Percentiles rank a stretch among this genome's conserved stretches.
Conservation (phyloP, 2,888 invertebrate genomes). For the Pyrgus malvae region DNA sequence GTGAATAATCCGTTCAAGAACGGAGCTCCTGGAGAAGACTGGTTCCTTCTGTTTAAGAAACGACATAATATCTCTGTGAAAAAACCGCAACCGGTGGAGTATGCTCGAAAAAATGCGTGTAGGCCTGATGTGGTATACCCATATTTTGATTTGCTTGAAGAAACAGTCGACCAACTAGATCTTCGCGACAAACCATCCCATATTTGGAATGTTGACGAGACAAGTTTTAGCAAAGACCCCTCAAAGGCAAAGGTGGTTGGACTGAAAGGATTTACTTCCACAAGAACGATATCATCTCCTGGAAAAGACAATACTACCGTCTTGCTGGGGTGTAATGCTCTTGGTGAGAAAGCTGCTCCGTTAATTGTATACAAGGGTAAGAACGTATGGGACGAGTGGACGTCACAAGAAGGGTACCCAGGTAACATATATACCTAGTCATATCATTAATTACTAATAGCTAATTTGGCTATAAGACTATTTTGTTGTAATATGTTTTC, state of each 20-base stretch:
- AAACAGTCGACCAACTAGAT: not conserved
- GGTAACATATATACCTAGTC: too few species aligned
- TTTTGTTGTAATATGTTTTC: too few species aligned
- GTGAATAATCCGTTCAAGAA: conserved; percentile 43
- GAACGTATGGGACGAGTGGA: conserved; percentile 43
- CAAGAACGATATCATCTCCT: conserved; percentile 34
- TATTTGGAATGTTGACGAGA: conserved; percentile 35
- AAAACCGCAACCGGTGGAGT: conserved; percentile 46
- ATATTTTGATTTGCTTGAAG: not conserved
- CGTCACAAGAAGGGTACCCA: not conserved
- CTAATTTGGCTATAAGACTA: too few species aligned
- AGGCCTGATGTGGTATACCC: conserved; percentile 30
- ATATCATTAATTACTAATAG: too few species aligned
- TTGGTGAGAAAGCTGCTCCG: conserved; percentile 39
- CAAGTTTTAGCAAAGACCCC: conserved; percentile 35
- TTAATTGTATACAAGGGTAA: conserved; percentile 40
- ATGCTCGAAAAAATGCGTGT: not conserved
- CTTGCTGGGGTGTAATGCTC: conserved; percentile 35
- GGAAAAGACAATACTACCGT: conserved; percentile 40
- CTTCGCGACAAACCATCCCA: not conserved
- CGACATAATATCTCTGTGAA: conserved; percentile 46
- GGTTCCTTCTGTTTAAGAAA: conserved; percentile 42
- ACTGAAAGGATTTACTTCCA: conserved; percentile 31
- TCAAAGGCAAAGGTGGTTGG: conserved; percentile 38
- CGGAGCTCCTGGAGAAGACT: conserved; percentile 42